phyloP scores from a whole-genome alignment of 30 jellyfish, hydroid and myxozoan genomes.

The Chironex yamaguchii region DNA sequence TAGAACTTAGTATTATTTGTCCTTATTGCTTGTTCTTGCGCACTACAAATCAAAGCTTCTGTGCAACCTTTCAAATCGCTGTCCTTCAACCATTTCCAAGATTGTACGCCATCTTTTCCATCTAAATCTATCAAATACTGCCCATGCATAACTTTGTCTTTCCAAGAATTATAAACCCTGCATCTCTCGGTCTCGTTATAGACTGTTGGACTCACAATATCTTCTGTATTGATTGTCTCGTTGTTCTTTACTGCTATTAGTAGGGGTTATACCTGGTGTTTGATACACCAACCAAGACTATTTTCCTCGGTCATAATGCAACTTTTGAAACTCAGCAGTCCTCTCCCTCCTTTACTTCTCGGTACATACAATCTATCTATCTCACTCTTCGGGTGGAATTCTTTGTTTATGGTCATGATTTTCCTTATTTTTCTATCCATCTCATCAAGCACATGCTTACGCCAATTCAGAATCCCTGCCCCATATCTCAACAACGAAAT shows the following conservation, averaged over 20 bases:
- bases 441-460: conserved; percentile 7
- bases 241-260: not conserved
- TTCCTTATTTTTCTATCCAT: conserved; percentile 34
- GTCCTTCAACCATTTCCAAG: conserved; percentile 32
- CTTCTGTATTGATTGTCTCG: conserved; percentile 3
- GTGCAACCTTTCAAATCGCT: conserved; percentile 41
- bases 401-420: conserved; percentile 51
- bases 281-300: too few relatives aligned
- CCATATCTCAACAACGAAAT: conserved; percentile 43
- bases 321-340: too few relatives aligned
- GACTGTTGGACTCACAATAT: not conserved
- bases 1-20: conserved; percentile 6
- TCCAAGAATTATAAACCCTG: conserved; percentile 4
- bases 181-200: conserved; percentile 16
- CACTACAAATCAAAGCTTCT: conserved; percentile 41
- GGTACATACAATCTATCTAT: conserved; percentile 24
- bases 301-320: too few relatives aligned
- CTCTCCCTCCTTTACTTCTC: conserved; percentile 14
- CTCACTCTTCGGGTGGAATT: conserved; percentile 46
- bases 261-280: not conserved
- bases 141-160: conserved; percentile 26
- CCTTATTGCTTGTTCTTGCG: conserved; percentile 38
- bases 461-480: conserved; percentile 35
- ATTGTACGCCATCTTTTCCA: conserved; percentile 10
- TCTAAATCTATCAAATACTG: conserved; percentile 15